These are phyloP conservation scores for Parapristionchus giblindavisi DNA, from an alignment of 2,888 invertebrate species.

Conservation along the genomic window DNA sequence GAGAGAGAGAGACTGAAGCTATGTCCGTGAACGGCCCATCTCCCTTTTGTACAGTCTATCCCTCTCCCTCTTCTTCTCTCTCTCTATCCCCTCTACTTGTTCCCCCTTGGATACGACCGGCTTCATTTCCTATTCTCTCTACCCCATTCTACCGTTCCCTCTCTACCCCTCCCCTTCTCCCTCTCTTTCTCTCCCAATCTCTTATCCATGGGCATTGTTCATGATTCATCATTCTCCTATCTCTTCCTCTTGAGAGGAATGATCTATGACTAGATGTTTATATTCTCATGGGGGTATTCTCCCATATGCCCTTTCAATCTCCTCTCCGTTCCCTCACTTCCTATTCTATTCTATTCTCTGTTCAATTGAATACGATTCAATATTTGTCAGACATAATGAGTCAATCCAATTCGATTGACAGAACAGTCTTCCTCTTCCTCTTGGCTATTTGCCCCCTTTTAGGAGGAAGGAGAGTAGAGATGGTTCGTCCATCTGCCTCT, in stretches of 20 bases:
- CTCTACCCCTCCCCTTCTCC: not conserved
- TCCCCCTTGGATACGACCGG: constrained; percentile 8
- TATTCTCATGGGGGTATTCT: not conserved
- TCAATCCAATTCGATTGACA: no score
- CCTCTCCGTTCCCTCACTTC: not conserved
- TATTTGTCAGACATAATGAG: no score
- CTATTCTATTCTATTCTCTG: not conserved
- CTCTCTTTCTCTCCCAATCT: not conserved
- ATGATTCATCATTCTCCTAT: constrained; percentile 21
- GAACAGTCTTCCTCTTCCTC: not conserved
- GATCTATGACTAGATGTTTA: no score
- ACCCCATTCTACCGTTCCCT: not conserved
- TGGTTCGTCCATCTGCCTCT: not conserved
- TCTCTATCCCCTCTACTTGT: constrained; percentile 7
- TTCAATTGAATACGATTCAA: no score
- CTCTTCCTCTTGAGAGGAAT: no score
- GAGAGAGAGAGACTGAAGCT: not conserved
- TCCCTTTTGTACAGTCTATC: not conserved
- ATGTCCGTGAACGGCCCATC: not conserved
- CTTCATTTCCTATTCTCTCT: constrained; percentile 37
- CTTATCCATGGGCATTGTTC: no score
- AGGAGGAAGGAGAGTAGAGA: not conserved
- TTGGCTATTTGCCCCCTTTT: not conserved
- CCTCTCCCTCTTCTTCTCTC: not conserved
- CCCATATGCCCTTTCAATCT: not conserved